These are phyloP conservation scores for Amphibalanus amphitrite DNA, from an alignment of 1,140 invertebrate species.

Conservation along the genomic window DNA sequence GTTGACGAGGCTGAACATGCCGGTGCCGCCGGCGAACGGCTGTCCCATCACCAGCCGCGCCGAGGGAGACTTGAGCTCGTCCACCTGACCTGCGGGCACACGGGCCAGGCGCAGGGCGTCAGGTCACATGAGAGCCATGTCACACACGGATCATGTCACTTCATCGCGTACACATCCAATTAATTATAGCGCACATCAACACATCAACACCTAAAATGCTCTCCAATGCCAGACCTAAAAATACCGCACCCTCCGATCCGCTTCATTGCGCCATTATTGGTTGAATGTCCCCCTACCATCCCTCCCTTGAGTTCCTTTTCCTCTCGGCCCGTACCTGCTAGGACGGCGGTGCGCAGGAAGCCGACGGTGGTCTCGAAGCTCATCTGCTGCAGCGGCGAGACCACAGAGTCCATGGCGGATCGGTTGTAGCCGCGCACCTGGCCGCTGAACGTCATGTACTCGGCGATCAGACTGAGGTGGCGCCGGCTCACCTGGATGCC, in stretches of 20 bases:
- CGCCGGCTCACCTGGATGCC: conserved; percentile 86
- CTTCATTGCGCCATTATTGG: no score
- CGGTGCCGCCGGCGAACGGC: conserved; percentile 64
- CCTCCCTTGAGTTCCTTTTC: no score
- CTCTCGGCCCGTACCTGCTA: conserved; percentile 31
- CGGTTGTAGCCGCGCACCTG: conserved; percentile 74
- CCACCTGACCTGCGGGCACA: conserved; percentile 38
- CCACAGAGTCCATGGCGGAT: conserved; percentile 64
- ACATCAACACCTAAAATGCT: no score
- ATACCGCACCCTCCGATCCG: no score
- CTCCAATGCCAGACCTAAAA: no score
- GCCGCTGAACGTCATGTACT: conserved; percentile 96
- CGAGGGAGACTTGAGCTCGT: conserved; percentile 68
- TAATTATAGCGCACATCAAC: no score
- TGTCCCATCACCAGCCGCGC: conserved; percentile 72
- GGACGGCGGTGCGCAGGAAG: conserved; percentile 66
- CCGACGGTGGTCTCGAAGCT: conserved; percentile 83
- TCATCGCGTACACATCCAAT: no score
- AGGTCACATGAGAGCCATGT: no score
- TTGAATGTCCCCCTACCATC: no score
- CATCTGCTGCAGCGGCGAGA: conserved; percentile 93
- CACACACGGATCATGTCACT: no score
- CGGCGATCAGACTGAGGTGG: conserved; percentile 81
- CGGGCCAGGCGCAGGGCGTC: no score
- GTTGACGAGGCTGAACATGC: conserved; percentile 22